Conservation (phyloP, 2,113 vertebrate genomes). For the Caranx melampygus region DNA sequence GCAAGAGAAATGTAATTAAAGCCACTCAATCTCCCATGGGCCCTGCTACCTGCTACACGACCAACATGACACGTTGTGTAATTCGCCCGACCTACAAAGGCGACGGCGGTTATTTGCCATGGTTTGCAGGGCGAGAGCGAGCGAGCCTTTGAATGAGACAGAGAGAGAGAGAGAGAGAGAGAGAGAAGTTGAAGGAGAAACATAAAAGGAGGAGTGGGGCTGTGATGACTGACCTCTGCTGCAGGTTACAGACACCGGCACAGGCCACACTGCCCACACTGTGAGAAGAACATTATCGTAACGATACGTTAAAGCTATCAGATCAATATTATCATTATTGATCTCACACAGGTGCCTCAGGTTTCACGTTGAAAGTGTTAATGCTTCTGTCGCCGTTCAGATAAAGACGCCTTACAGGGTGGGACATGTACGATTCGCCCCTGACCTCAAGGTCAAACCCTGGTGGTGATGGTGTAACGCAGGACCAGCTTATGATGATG, state of each 20-base stretch:
- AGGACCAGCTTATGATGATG: slow-evolving; percentile 2
- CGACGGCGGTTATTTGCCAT: slow-evolving; percentile 53
- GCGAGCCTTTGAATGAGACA: slow-evolving; percentile 42
- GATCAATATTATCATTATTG: too few species aligned
- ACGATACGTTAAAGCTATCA: too few species aligned
- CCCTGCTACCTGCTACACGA: slow-evolving; percentile 76
- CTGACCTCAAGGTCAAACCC: not conserved
- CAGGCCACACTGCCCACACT: not conserved
- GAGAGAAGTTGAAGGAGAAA: not conserved
- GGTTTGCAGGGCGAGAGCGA: slow-evolving; percentile 44
- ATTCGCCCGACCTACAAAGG: slow-evolving; percentile 78
- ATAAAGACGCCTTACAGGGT: too few species aligned
- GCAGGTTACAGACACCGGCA: slow-evolving; percentile 49
- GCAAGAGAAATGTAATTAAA: slow-evolving; percentile 85
- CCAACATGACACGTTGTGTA: slow-evolving; percentile 80
- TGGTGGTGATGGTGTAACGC: not conserved
- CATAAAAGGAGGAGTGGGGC: slow-evolving; percentile 9
- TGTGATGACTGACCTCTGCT: slow-evolving; percentile 46
- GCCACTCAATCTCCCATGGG: slow-evolving; percentile 80
- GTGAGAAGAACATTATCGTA: too few species aligned
- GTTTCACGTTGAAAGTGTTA: too few species aligned
- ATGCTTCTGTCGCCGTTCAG: too few species aligned
- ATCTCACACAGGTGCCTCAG: too few species aligned
- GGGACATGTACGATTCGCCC: too few species aligned
- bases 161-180: slow-evolving; percentile 10